Percentiles rank a stretch among this genome's conserved stretches.
Conservation (phyloP, 2,888 invertebrate species). For the Agrochola litura region DNA sequence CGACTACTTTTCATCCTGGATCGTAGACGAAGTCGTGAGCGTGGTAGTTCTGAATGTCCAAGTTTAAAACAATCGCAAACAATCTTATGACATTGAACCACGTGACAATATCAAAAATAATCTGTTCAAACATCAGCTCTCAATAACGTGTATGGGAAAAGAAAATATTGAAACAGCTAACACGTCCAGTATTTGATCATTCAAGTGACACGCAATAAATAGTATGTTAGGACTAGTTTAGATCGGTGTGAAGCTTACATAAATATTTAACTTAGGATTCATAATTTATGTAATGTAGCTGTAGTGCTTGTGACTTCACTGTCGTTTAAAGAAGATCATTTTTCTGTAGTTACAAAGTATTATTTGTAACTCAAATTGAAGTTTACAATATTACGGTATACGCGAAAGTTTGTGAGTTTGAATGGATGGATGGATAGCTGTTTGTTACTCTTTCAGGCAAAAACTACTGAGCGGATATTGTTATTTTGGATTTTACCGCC, state of each 20-base stretch:
- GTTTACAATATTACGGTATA: no score
- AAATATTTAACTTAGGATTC: conserved; percentile 29
- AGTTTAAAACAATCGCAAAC: no score
- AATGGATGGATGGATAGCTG: no score
- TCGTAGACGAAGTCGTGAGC: no score
- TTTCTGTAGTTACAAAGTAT: neutral
- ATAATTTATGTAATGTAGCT: neutral
- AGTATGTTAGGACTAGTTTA: conserved; percentile 33
- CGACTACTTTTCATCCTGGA: no score
- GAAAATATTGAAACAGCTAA: conserved; percentile 46
- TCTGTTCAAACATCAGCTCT: conserved; percentile 29
- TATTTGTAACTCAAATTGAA: no score
- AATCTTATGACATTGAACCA: neutral
- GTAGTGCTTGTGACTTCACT: neutral
- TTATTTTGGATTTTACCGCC: neutral
- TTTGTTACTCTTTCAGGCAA: no score
- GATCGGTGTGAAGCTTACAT: conserved; percentile 10
- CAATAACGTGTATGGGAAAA: conserved; percentile 29
- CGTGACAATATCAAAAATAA: conserved; percentile 10
- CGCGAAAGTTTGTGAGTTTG: no score
- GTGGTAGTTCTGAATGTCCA: no score
- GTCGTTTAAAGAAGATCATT: neutral
- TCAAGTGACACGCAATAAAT: conserved; percentile 32
- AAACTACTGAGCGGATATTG: neutral
- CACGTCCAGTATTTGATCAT: conserved; percentile 45